phyloP scores from a whole-genome alignment of 2,113 vertebrate genomes.

The Sturnus vulgaris region DNA sequence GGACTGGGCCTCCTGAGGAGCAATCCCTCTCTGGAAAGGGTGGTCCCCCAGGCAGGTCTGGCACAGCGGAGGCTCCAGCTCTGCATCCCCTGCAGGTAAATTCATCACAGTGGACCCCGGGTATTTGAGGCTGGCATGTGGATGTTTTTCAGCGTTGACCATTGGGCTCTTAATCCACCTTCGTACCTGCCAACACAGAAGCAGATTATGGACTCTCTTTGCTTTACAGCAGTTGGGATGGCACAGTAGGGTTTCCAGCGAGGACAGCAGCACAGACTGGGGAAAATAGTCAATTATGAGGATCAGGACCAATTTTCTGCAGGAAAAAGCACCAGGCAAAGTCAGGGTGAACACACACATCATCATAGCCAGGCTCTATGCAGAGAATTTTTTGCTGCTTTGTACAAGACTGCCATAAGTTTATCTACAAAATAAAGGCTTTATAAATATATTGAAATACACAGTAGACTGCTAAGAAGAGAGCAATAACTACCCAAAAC shows the following conservation, averaged over 20 bases:
- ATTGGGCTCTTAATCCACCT: constrained; percentile 93
- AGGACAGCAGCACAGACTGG: not conserved
- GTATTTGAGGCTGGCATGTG: constrained; percentile 79
- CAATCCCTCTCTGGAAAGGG: constrained; percentile 67
- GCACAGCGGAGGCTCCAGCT: constrained; percentile 80
- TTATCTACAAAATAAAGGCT: not conserved
- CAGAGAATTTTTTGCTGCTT: not conserved
- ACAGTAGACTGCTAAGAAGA: not conserved
- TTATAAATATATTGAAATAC: not conserved
- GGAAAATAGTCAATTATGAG: not conserved
- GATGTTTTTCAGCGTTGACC: constrained; percentile 85
- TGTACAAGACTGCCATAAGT: not conserved
- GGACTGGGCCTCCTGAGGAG: constrained; percentile 74
- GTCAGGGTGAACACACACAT: not conserved
- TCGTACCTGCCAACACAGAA: constrained; percentile 78
- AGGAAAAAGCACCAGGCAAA: not conserved
- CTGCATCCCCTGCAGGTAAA: constrained; percentile 77
- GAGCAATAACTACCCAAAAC: not conserved
- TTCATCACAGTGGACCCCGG: constrained; percentile 73
- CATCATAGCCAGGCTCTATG: not conserved
- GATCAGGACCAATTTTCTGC: not conserved
- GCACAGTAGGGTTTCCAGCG: not conserved
- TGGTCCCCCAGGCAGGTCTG: constrained; percentile 79
- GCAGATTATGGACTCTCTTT: not conserved
- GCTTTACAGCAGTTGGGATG: not conserved